A percentile compares a stretch with the other conserved stretches of the same genome.
Conservation (phyloP, 2,797 vertebrate genomes). For the Sarcophilus harrisii region DNA sequence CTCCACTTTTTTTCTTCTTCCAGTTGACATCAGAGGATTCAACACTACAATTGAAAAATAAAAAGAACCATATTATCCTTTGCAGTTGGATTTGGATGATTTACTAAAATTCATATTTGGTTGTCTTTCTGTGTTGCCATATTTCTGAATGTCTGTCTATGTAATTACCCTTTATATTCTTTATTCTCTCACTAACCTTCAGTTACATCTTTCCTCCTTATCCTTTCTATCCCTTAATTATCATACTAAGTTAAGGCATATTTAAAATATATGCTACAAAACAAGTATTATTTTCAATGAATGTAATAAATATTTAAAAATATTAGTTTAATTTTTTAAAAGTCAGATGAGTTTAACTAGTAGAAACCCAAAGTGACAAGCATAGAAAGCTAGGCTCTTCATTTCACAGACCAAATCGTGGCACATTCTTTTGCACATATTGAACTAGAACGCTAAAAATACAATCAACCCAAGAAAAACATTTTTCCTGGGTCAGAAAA, state of each 20-base stretch:
- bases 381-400: background rate
- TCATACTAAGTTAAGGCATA: background rate
- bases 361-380: background rate
- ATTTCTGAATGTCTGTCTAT: background rate
- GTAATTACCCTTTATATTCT: background rate
- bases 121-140: background rate
- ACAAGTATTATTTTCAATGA: background rate
- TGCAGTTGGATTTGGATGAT: too few relatives aligned
- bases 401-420: background rate
- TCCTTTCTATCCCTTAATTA: background rate
- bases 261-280: background rate
- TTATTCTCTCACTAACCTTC: background rate
- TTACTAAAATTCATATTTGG: background rate
- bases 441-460: background rate
- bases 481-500: background rate
- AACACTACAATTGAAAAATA: slow-evolving; percentile 86
- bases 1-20: slow-evolving; percentile 97
- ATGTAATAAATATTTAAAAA: background rate
- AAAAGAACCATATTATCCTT: background rate
- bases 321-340: background rate
- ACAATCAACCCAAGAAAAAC: background rate
- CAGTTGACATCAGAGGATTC: slow-evolving; percentile 97
- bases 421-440: background rate
- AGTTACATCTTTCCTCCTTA: background rate
- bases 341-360: background rate